Evolutionary conservation across 2,113 vertebrate species (phyloP), one percentile per base, ranked within the genome.

Genomic region (Brachyistius frenatus): DNA sequence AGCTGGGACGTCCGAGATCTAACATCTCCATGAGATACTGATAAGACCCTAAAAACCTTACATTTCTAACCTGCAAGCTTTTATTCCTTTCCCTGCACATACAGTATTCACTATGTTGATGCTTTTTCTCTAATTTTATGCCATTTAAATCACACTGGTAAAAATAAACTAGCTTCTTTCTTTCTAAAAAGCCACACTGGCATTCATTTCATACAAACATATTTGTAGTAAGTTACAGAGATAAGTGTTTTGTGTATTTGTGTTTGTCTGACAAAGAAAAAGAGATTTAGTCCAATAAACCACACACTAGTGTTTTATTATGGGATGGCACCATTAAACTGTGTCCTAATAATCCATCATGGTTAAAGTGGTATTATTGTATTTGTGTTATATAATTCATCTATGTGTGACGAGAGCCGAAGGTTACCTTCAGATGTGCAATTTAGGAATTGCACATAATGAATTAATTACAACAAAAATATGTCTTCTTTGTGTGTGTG

Each of bases 321-420:
- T 58, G 37, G 49, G 50, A 44, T 44, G 35, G 47, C 46, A 76
- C 50, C 67, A 66, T 83, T 75, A 85, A 83, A 64, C 71, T 7
- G 33, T 62, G 70, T 77, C 53, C 14, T 67, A 76, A 23, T 90
- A 88, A 91, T 93, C 87, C 88, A 58, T 44, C 31, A 52, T 66
- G 65, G 36, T 39, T 31, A 78, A 79, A 78, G 50, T 61, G 79
- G 62, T 74, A 60, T 89, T 63, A 47, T 78, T 64, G 47, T 52
- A 58, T 83, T 66, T 66, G 47, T 67, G 66, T 78, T 87, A 81
- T 56, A 52, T 84, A 76, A 88, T 80, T 86, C 85, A 78, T 57
- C 71, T 80, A 91, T 88, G 67, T 70, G 47, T 49, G 32, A 54
- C 33, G 23, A 49, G 14, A 74, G 52, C 32, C 46, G 23, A 67